Conservation (phyloP, 2,888 invertebrate species). For the Phlogophora meticulosa region DNA sequence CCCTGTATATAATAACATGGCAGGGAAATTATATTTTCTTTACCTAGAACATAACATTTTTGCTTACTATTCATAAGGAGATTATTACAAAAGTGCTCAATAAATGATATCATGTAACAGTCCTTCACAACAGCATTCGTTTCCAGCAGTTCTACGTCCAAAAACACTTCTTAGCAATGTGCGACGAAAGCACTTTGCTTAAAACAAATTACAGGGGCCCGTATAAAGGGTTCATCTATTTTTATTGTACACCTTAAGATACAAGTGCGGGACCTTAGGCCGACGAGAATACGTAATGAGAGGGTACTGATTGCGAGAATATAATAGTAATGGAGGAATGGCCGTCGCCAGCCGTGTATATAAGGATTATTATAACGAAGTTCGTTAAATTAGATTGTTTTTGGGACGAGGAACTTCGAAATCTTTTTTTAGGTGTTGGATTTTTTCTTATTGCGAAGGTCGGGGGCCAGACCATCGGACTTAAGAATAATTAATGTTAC, state of each 20-base stretch:
- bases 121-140: neutral
- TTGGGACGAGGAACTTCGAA: neutral
- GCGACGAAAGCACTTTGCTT: slow-evolving; percentile 76
- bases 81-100: too few species aligned
- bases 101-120: neutral
- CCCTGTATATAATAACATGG: too few species aligned
- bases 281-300: slow-evolving; percentile 67
- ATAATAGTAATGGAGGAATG: slow-evolving; percentile 59
- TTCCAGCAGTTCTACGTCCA: slow-evolving; percentile 51
- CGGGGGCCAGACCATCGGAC: neutral
- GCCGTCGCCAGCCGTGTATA: slow-evolving; percentile 35
- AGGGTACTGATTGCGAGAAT: slow-evolving; percentile 62
- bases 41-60: too few species aligned
- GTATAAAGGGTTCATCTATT: slow-evolving; percentile 77
- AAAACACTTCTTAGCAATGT: slow-evolving; percentile 57
- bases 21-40: too few species aligned
- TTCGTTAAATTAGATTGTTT: slow-evolving; percentile 52
- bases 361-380: slow-evolving; percentile 43
- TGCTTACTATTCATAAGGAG: too few species aligned
- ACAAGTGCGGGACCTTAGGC: slow-evolving; percentile 61
- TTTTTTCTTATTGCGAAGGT: neutral
- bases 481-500: neutral
- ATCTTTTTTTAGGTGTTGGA: slow-evolving; percentile 7
- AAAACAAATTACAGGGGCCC: slow-evolving; percentile 77
- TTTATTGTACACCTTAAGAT: slow-evolving; percentile 72